Conservation (phyloP, 2,113 vertebrate genomes). For the Aythya baeri region DNA sequence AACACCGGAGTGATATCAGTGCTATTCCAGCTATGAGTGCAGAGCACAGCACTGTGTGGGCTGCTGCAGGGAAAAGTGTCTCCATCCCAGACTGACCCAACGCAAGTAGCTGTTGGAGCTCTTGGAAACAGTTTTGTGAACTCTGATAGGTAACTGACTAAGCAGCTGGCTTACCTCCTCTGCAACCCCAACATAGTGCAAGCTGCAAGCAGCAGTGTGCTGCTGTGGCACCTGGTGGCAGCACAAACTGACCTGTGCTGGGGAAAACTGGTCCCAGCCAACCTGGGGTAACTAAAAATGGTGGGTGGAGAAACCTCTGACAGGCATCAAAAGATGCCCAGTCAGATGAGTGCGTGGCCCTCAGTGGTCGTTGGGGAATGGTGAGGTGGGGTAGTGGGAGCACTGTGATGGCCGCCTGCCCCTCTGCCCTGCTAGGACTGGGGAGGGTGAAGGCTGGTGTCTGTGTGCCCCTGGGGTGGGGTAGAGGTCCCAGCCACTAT, state of each 20-base stretch:
- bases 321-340: background rate
- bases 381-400: background rate
- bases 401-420: background rate
- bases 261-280: background rate
- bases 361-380: background rate
- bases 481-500: background rate
- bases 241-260: background rate
- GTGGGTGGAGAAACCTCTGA: background rate
- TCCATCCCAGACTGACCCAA: too few relatives aligned
- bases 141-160: background rate
- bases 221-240: fast-evolving
- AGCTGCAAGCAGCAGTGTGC: background rate
- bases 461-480: background rate
- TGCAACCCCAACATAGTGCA: background rate
- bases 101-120: background rate
- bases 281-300: background rate
- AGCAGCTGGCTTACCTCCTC: background rate
- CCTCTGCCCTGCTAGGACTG: background rate
- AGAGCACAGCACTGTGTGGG: too few relatives aligned
- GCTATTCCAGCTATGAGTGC: too few relatives aligned
- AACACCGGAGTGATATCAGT: too few relatives aligned
- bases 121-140: background rate
- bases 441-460: background rate
- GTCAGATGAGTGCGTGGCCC: too few relatives aligned
- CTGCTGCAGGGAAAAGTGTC: too few relatives aligned